Evolutionary conservation across 2,888 invertebrate species (phyloP).

Genomic region (Cerastis rubricosa): DNA sequence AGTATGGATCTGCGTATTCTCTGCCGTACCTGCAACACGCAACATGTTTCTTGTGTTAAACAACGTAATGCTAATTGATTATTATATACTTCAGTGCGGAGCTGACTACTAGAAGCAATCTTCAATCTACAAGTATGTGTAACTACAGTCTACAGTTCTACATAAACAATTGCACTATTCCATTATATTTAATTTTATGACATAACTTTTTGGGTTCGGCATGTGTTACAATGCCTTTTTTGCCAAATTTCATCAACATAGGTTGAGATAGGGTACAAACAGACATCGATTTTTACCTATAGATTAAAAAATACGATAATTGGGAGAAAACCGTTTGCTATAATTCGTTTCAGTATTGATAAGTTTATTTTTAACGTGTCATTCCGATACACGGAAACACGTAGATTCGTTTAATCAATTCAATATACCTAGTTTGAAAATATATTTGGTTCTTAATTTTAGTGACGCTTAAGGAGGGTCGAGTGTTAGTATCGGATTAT

Average conservation of each 20-base stretch:
- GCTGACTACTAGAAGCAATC: slow-evolving; percentile 28
- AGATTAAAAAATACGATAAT: neutral
- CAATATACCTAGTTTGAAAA: neutral
- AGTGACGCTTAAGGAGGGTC: neutral
- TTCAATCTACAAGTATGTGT: neutral
- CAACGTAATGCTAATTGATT: neutral
- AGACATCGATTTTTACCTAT: too few species aligned
- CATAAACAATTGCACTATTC: neutral
- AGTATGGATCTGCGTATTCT: slow-evolving; percentile 98
- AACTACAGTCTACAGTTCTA: slow-evolving; percentile 11
- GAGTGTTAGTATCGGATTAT: slow-evolving; percentile 24
- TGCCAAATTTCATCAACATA: too few species aligned
- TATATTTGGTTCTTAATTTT: neutral
- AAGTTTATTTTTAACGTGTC: neutral
- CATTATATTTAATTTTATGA: neutral
- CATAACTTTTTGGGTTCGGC: neutral
- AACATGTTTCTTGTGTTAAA: slow-evolving; percentile 7
- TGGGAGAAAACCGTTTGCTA: neutral
- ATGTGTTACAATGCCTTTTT: too few species aligned
- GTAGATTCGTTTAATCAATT: neutral
- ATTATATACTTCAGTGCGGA: slow-evolving; percentile 6
- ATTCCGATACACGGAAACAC: neutral
- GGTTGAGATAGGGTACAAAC: too few species aligned
- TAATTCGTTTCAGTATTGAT: neutral
- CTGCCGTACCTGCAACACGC: slow-evolving; percentile 93